phyloP scores from a whole-genome alignment of 2,113 vertebrate species.

The Oncorhynchus nerka region DNA sequence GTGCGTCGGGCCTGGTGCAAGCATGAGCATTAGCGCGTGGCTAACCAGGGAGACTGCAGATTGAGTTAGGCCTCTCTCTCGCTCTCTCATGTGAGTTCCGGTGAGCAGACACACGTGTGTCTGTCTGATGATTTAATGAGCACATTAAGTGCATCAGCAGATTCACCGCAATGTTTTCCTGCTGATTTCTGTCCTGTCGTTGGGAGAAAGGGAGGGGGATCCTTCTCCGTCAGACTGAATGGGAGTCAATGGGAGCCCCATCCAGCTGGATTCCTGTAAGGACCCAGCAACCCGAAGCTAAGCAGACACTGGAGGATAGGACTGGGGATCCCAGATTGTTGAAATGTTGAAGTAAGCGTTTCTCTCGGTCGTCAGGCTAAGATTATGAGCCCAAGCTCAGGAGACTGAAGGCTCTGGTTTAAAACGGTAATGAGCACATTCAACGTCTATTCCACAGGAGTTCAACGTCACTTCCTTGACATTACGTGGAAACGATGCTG shows the following conservation, averaged over 20 bases:
- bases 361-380: too few relatives aligned
- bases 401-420: too few relatives aligned
- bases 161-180: conserved; percentile 18
- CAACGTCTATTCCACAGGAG: too few relatives aligned
- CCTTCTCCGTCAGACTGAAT: conserved; percentile 7
- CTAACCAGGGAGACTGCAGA: conserved; percentile 63
- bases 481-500: too few relatives aligned
- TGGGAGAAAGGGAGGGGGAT: too few relatives aligned
- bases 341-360: too few relatives aligned
- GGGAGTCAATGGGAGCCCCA: too few relatives aligned
- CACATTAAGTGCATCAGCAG: conserved; percentile 57
- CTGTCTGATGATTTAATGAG: conserved; percentile 58
- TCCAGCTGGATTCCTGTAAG: neutral
- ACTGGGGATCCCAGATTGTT: too few relatives aligned
- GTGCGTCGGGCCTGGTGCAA: too few relatives aligned
- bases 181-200: conserved; percentile 22
- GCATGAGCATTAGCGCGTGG: conserved; percentile 42
- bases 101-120: conserved; percentile 57
- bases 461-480: too few relatives aligned
- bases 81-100: conserved; percentile 42
- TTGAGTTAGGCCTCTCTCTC: conserved; percentile 44
- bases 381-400: too few relatives aligned
- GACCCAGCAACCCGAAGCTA: neutral
- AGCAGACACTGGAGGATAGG: neutral
- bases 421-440: too few relatives aligned